Base-by-base conservation (phyloP, 2,113 vertebrate genomes). In the Varanus salvator region DNA sequence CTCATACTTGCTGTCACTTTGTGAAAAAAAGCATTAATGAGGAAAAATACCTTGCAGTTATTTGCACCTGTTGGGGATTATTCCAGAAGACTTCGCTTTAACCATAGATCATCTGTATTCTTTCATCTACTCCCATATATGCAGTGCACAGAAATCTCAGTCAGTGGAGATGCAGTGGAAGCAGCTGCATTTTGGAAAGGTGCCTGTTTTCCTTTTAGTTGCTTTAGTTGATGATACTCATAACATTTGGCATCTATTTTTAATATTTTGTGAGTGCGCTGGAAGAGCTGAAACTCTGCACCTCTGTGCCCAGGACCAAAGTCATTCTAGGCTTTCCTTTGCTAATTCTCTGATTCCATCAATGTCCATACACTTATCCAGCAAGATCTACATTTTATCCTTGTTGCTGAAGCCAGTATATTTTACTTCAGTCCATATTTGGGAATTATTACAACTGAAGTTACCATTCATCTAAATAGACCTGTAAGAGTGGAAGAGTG, bases 51-150 rank as follows among this genome's bases (percentile, higher is more conserved):
- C 23, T 7, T 80, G 64, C 48, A 64, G 27, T 31, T 77, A 27
- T 15, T 52, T 80, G 86, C 86, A 87, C 86, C 86, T 87, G 86
- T 76, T 71, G 15, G 69, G 87, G 77, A 88, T 88, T 88, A 88
- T 80, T 88, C 77, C 77, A 88, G 60, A 68, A 52, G 75, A 87
- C 60, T 78, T 50, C 60, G 60, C 29, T 80, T 80, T 69, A 52
- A 64, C 11, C 27, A 27, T n/a, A 29, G 29, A 6, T 31, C n/a
- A 50, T 21, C 11, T 1, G 23, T 64, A 82, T 60, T 9, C 57
- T 82, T 25, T 60, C 60, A 82, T 48, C 72, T 64, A 21, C 27
- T 64, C 15, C 85, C 9, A 23, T 60, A 29, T 64, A 87, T 34
- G 48, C 44, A 48, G n/a, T 77, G 34, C 74, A 77, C 85, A 21